Evolutionary conservation across 2,113 vertebrate genomes (phyloP), one percentile per base, ranked within the genome.

Genomic region (Brachirus orientalis): DNA sequence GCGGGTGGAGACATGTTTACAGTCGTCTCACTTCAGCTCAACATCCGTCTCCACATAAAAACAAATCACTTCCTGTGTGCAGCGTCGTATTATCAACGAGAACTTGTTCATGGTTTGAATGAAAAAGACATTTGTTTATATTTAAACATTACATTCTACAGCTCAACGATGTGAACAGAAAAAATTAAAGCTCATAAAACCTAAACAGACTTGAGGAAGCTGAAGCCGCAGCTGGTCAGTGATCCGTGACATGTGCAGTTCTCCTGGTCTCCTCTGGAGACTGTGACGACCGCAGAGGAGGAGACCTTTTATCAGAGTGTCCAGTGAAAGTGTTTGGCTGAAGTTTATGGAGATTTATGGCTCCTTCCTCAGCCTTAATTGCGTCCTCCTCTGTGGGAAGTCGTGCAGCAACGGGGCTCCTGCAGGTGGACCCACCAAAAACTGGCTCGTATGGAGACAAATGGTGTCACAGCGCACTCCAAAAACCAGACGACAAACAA

Each of bases 311-410:
- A 88, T 89, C 79, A 73, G 73, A 64, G 79, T 60, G 78, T 82
- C 85, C 82, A 11, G 53, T 0, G 53, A 38, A 40, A 19, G 53
- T 38, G 36, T 56, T 82, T 69, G 22, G 80, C 73, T 92, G 92
- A 93, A 89, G 92, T 92, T 94, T 93, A 92, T 93, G 91, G 92
- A 93, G 93, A 94, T 94, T 92, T 94, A 94, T 94, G 86, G 75
- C 75, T 85, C 89, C 68, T 92, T 91, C 84, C 76, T 54, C 38
- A 66, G 74, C 75, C 81, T 85, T 92, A 92, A 94, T 92, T 86
- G 89, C 90, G 92, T 92, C 84, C 88, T 91, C 78, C 88, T 90
- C 84, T 66, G 90, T 83, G 89, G 90, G 90, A 79, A 90, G 89
- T 89, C 90, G 83, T 83, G 82, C 74, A 80, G 75, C 77, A 71